Base-by-base conservation (phyloP, 2,888 invertebrate species). In the Portevinia maculata region DNA sequence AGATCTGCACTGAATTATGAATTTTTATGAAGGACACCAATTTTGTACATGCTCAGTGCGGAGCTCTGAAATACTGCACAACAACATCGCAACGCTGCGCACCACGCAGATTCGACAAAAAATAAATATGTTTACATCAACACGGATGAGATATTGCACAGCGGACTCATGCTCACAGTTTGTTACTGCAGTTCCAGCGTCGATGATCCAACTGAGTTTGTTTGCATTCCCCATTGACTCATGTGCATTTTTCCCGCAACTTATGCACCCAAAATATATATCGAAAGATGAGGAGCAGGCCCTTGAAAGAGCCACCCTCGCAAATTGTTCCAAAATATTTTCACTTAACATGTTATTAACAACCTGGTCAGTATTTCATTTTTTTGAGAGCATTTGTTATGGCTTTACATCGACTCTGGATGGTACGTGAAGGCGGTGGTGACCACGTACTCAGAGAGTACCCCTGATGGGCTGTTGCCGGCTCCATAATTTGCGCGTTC, bases 241-340 rank as follows among this genome's bases (percentile, higher is more conserved):
- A 69, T 67, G 78, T 67, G 71, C 62, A 71, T 67, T 76, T 50
- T 52, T 57, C 17, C 46, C 34, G 7, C 15, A 39, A 17, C 62
- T 81, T 71, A 69, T 84, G 64, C 62, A 57, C 70, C 64, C 59
- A 59, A 67, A 73, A 57, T 19, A 52, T 8, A 28, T 46, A 53
- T 48, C 57, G 30, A 59, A 64, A 41, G 59, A 59, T 34, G 44
- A 44, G 52, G 55, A 39, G 24, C 62, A 53, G 55, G 60, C 17
- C 11, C 32, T 13, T n/a, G 8, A 46, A 19, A 28, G 39, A 84
- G 78, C 85, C 86, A 85, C 86, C 86, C 86, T 85, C 86, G 85
- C 86, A 85, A 86, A 86, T 85, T 86, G 85, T 86, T 85, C 83
- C 85, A 85, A 85, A 85, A 85, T 86, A 79, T 85, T 85, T 86